A percentile compares a stretch with the other conserved stretches of the same genome.
Conservation (phyloP, 1,140 invertebrate species). For the Procambarus virginalis region DNA sequence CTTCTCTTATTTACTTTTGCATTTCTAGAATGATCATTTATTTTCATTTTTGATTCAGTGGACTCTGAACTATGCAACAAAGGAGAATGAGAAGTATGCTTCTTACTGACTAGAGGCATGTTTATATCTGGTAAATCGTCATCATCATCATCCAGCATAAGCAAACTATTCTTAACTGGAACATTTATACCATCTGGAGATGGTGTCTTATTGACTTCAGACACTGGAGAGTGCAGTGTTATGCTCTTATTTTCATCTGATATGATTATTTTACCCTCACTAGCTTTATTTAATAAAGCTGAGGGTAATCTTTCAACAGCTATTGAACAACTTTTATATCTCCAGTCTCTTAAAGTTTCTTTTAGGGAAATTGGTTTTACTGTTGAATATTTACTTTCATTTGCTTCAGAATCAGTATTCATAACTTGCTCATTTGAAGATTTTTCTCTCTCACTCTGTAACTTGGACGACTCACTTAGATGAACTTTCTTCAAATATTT, state of each 20-base stretch:
- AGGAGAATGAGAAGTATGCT: not conserved
- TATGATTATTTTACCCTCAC: not conserved
- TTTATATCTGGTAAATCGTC: not conserved
- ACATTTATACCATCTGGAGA: not conserved
- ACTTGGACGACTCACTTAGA: not conserved
- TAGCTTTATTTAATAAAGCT: not conserved
- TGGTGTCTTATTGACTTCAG: not conserved
- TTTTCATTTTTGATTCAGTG: not conserved
- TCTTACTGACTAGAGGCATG: not conserved
- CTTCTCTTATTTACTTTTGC: not conserved
- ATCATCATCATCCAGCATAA: constrained; percentile 4
- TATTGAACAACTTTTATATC: not conserved
- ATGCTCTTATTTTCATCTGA: not conserved
- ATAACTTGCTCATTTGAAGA: not conserved
- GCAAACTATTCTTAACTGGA: not conserved
- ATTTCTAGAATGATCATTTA: not conserved
- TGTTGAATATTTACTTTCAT: not conserved
- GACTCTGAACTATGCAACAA: not conserved
- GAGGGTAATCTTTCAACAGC: not conserved
- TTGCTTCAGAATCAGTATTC: not conserved
- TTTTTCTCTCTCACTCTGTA: not conserved
- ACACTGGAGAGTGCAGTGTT: not conserved
- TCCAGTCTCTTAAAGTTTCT: not conserved
- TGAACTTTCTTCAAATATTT: not conserved
- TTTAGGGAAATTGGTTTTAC: not conserved